Evolutionary conservation across 2,888 invertebrate genomes (phyloP).

Genomic region (Tenthredo scrophulariae): DNA sequence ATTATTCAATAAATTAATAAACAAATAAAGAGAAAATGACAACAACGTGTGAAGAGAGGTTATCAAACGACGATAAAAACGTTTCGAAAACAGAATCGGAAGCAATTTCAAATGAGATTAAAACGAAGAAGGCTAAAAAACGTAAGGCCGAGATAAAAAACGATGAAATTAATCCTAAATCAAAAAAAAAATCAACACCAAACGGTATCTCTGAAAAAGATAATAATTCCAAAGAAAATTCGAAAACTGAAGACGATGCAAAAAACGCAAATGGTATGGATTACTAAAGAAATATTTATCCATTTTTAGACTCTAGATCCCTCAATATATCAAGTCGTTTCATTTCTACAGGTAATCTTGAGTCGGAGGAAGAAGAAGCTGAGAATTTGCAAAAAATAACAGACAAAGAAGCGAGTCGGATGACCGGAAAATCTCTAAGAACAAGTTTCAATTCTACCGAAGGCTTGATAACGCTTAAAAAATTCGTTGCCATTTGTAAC

Average conservation of each 20-base stretch:
- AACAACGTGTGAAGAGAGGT: background rate
- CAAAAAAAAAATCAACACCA: background rate
- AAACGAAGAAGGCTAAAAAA: conserved; percentile 5
- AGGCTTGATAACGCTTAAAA: conserved; percentile 78
- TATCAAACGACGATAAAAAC: background rate
- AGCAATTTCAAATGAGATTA: background rate
- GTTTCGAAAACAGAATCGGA: background rate
- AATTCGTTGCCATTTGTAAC: conserved; percentile 82
- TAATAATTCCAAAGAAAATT: background rate
- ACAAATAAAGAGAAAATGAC: background rate
- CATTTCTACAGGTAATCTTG: background rate
- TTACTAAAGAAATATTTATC: background rate
- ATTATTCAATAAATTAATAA: background rate
- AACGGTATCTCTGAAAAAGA: background rate
- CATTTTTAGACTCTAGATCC: background rate
- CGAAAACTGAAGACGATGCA: background rate
- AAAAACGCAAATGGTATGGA: background rate
- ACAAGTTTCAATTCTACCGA: conserved; percentile 63
- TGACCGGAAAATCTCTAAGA: conserved; percentile 66
- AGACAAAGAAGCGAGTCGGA: conserved; percentile 52
- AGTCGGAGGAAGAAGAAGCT: background rate
- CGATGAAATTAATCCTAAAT: background rate
- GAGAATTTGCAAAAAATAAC: background rate
- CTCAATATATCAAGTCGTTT: background rate
- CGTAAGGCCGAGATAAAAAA: background rate